These are phyloP conservation scores for Pristionchus arcanus DNA, from an alignment of 2,888 invertebrate species.

Conservation along the genomic window DNA sequence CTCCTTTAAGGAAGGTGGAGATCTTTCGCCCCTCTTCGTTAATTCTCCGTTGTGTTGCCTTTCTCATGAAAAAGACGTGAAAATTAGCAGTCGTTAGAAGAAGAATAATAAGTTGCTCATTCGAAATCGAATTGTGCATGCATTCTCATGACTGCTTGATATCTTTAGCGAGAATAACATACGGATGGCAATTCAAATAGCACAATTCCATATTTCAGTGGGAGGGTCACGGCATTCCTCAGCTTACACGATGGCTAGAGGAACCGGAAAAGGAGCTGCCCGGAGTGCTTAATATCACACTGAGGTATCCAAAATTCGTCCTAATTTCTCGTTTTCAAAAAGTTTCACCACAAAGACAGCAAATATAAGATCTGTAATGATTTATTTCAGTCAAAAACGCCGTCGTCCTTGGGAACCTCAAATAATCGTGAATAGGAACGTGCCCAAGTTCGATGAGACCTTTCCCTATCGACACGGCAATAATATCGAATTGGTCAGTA, in stretches of 20 bases:
- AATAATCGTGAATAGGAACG: slow-evolving; percentile 59
- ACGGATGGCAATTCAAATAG: neutral
- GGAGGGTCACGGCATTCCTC: slow-evolving; percentile 30
- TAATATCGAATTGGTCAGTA: slow-evolving; percentile 64
- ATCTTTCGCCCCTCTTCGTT: neutral
- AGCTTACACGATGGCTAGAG: slow-evolving; percentile 1
- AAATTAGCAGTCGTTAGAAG: too few species aligned
- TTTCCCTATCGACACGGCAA: slow-evolving; percentile 62
- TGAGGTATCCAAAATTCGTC: too few species aligned
- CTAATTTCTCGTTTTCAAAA: too few species aligned
- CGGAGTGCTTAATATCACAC: neutral
- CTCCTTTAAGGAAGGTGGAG: neutral
- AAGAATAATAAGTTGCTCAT: too few species aligned
- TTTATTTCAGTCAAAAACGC: slow-evolving; percentile 1
- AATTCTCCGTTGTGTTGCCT: neutral
- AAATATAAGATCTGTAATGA: too few species aligned
- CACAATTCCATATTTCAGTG: neutral
- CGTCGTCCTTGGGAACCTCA: slow-evolving; percentile 61
- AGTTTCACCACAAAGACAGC: too few species aligned
- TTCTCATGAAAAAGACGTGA: too few species aligned
- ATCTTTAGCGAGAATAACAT: too few species aligned
- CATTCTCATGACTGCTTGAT: too few species aligned
- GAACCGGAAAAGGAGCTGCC: slow-evolving; percentile 6
- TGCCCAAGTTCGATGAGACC: slow-evolving; percentile 62
- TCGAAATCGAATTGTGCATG: too few species aligned